Conservation (phyloP, 2,888 invertebrate genomes). For the Trilocha varians region DNA sequence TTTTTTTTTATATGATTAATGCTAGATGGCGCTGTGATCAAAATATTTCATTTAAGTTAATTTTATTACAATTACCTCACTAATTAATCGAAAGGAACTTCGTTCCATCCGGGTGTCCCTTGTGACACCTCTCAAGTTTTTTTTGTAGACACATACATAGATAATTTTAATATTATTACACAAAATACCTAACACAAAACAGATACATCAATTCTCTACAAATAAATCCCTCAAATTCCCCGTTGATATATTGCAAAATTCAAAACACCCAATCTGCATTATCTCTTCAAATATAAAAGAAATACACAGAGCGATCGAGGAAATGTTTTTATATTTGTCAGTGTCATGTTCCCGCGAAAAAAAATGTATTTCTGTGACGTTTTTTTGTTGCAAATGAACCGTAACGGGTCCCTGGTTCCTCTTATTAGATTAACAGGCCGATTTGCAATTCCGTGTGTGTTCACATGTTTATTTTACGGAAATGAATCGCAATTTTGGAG, state of each 20-base stretch:
- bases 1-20: too few relatives aligned
- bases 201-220: constrained; percentile 9
- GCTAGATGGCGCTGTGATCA: too few relatives aligned
- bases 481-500: constrained; percentile 62
- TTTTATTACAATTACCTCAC: too few relatives aligned
- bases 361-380: constrained; percentile 48
- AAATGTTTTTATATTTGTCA: constrained; percentile 70
- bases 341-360: constrained; percentile 57
- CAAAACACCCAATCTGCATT: constrained; percentile 53
- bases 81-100: too few relatives aligned
- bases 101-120: too few relatives aligned
- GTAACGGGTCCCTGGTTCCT: constrained; percentile 48
- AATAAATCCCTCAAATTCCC: constrained; percentile 12
- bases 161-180: too few relatives aligned
- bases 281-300: constrained; percentile 58
- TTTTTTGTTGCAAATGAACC: constrained; percentile 69
- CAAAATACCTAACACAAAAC: constrained; percentile 1
- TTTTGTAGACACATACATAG: too few relatives aligned
- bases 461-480: constrained; percentile 69
- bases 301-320: constrained; percentile 43
- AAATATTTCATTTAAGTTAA: too few relatives aligned
- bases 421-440: constrained; percentile 73
- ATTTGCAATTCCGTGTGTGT: constrained; percentile 70
- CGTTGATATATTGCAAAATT: constrained; percentile 14
- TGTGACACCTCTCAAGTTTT: too few relatives aligned